Evolutionary conservation across 2,113 vertebrate genomes (phyloP).

Genomic region (Rhinolophus ferrumequinum): DNA sequence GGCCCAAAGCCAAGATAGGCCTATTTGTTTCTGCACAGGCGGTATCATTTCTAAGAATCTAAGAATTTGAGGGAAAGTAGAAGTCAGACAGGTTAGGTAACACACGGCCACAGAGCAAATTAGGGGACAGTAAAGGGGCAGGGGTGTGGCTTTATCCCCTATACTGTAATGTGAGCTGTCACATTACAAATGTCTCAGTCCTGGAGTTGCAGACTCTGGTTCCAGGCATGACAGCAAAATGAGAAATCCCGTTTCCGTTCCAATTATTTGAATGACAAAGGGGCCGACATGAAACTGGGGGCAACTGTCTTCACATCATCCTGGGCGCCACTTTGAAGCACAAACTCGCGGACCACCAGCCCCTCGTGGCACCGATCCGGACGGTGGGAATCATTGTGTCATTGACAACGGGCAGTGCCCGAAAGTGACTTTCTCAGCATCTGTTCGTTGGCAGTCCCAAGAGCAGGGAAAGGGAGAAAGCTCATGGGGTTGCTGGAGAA

Average conservation of each 20-base stretch:
- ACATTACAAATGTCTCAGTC: background rate
- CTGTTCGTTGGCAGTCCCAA: slow-evolving; percentile 31
- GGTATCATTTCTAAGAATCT: background rate
- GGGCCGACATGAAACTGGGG: slow-evolving; percentile 12
- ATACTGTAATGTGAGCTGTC: background rate
- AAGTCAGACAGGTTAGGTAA: background rate
- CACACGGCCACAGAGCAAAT: background rate
- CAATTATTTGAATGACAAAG: slow-evolving; percentile 47
- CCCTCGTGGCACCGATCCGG: background rate
- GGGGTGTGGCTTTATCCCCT: fast-evolving
- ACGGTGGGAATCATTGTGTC: background rate
- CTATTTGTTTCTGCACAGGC: background rate
- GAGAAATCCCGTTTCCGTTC: background rate
- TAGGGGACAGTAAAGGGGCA: background rate
- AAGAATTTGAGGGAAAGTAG: background rate
- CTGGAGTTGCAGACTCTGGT: background rate
- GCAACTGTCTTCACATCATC: slow-evolving; percentile 57
- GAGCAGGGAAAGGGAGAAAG: slow-evolving; percentile 44
- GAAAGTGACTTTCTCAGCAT: slow-evolving; percentile 74
- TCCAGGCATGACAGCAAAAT: background rate
- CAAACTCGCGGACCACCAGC: background rate
- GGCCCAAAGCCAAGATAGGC: background rate
- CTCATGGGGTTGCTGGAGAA: background rate
- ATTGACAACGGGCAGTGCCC: slow-evolving; percentile 53
- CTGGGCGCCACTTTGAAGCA: slow-evolving; percentile 48